Percentiles rank a stretch among this genome's conserved stretches.
These are phyloP conservation scores for Urocolius indicus DNA, from an alignment of 2,113 vertebrate genomes.

Conservation along the genomic window DNA sequence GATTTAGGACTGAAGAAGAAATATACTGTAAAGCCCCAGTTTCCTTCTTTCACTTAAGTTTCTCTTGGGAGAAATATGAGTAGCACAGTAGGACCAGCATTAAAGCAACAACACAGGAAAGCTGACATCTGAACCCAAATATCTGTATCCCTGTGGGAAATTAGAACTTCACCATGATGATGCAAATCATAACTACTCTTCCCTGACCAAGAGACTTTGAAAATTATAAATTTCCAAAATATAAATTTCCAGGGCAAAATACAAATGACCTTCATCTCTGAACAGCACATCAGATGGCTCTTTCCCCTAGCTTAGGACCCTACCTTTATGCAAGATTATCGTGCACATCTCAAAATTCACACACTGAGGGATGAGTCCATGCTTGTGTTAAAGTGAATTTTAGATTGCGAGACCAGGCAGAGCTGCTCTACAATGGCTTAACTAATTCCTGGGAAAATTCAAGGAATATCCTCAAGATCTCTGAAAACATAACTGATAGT, in stretches of 20 bases:
- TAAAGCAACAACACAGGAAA: neutral
- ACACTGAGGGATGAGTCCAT: neutral
- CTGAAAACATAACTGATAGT: neutral
- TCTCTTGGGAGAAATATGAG: neutral
- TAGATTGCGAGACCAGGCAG: neutral
- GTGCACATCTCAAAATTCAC: neutral
- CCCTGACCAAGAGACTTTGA: neutral
- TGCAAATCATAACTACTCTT: neutral
- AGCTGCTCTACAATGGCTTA: neutral
- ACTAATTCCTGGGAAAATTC: neutral
- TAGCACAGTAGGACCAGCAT: neutral
- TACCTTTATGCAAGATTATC: neutral
- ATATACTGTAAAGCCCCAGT: neutral
- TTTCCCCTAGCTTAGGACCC: rapidly evolving
- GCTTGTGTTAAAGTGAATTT: neutral
- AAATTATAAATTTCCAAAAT: too few species aligned
- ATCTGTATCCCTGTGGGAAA: neutral
- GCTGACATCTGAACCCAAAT: neutral
- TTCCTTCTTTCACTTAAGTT: neutral
- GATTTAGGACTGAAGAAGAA: neutral
- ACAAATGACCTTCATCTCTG: neutral
- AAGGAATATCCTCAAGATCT: neutral
- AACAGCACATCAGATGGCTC: neutral
- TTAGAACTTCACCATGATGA: neutral
- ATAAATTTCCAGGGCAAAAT: neutral